Evolutionary conservation across 2,888 invertebrate genomes (phyloP), one percentile per base, ranked within the genome.

Genomic region (Aspidiotus rigidus): DNA sequence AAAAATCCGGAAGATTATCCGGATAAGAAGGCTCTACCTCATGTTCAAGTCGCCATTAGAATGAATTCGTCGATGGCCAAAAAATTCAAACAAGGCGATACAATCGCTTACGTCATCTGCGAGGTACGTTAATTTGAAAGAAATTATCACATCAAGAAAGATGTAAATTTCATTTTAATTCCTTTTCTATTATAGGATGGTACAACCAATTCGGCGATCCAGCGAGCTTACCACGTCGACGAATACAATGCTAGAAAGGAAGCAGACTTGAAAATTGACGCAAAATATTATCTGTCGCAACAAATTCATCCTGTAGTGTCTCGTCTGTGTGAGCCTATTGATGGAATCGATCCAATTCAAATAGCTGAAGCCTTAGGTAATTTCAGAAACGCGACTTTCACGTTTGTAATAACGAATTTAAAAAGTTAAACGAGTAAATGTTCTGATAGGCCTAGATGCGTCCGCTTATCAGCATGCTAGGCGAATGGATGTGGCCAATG

Each of bases 271-370:
- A 87, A 87, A 77, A 82, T 92, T 3, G 99, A 99, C 78, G 83
- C 84, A 2, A 84, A 87, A 73, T 99, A 99, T 79, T 99, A 99
- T 79, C 81, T 99, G 73, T 84, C 90, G 0, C 90, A 94, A 76
- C 99, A 99, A 81, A 84, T 99, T 57, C 95, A 96, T 78, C 99
- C 99, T 0, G 96, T 99, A 0, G 88, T 98, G 72, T 87, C 92
- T 41, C 85, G 99, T 73, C 86, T 99, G 76, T 93, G 94, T 77
- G 95, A 95, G 73, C 97, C 97, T 0, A 90, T 99, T 59, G 93
- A 95, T 73, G 95, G 93, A 11, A 90, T 92, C 73, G 96, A 97
- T 79, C 85, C 90, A 3, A 89, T 89, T 64, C 84, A 90, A 72
- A 86, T 99, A 72, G 98, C 98, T 0, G 87, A 90, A 75, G 88